phyloP scores from a whole-genome alignment of 2,888 invertebrate genomes.

The Colletes collaris region DNA sequence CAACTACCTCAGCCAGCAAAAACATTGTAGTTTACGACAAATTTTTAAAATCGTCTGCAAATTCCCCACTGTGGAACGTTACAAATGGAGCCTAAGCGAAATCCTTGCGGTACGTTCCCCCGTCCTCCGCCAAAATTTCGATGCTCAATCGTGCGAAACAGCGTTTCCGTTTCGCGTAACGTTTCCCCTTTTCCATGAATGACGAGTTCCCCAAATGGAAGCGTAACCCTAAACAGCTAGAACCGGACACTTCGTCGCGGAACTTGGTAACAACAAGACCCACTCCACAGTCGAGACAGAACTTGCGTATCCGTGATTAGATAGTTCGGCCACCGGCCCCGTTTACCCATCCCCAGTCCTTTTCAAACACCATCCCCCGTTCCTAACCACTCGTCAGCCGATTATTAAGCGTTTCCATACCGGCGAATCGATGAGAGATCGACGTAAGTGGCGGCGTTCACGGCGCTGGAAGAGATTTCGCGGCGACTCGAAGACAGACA shows the following conservation, averaged over 20 bases:
- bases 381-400: slow-evolving; percentile 41
- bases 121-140: no score
- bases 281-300: slow-evolving; percentile 38
- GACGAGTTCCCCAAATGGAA: slow-evolving; percentile 18
- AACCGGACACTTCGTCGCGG: slow-evolving; percentile 39
- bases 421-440: slow-evolving; percentile 42
- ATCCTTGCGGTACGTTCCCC: no score
- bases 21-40: no score
- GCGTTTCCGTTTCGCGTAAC: not conserved
- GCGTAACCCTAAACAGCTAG: slow-evolving; percentile 33
- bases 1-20: no score
- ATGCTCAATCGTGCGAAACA: no score
- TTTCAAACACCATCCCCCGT: slow-evolving; percentile 6
- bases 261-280: slow-evolving; percentile 54
- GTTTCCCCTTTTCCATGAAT: slow-evolving; percentile 16
- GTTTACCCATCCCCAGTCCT: not conserved
- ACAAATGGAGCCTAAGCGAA: no score
- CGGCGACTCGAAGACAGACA: slow-evolving; percentile 13
- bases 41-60: no score
- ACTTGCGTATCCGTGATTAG: slow-evolving; percentile 72
- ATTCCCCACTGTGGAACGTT: no score
- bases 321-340: slow-evolving; percentile 28
- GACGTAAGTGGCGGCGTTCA: slow-evolving; percentile 42
- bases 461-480: slow-evolving; percentile 22
- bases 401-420: slow-evolving; percentile 72